Base-by-base conservation (phyloP, 1,140 invertebrate species). In the Sipha flava region DNA sequence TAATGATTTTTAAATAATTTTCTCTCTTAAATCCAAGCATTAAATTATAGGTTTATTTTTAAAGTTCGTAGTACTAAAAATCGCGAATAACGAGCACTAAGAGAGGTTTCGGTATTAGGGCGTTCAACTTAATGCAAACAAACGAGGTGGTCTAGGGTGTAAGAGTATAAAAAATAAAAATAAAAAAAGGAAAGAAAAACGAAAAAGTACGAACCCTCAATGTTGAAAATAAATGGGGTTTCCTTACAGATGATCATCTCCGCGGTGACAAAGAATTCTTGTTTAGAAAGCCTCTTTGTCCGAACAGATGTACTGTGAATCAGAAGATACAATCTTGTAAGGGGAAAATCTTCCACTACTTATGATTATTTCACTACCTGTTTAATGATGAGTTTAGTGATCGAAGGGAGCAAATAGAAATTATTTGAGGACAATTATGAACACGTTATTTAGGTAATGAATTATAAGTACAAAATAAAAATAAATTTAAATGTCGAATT, bases 181-280 rank as follows among this genome's bases (percentile, higher is more conserved):
- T 9, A 12, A 18, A 34, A 68, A 3, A 45, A n/a, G 21, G 6
- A 73, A 70, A 45, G 23, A 47, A 49, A 52, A 16, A 37, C 70
- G 34, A 26, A 77, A 59, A 77, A 77, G 31, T 75, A 75, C 52
- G 31, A 77, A 59, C 52, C 52, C 52, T 77, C 29, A 14, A 34
- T 43, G 73, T 77, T 59, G 73, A 77, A 77, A 77, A 77, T 77
- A 77, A 77, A 77, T 77, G 34, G 73, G 73, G 52, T 77, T 77
- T 77, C 14, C 70, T 59, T 12, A 23, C 23, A 77, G 49, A 77
- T 26, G 73, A 77, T 77, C 72, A 54, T 52, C 72, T 75, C 73
- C 34, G 3, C 73, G 29, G 73, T 52, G 73, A 77, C 73, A 77
- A 77, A 77, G 49, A 29, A 77, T 57, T 0, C 73, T 77, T 59